Evolutionary conservation across 2,113 vertebrate genomes (phyloP).

Genomic region (Phainopepla nitens): DNA sequence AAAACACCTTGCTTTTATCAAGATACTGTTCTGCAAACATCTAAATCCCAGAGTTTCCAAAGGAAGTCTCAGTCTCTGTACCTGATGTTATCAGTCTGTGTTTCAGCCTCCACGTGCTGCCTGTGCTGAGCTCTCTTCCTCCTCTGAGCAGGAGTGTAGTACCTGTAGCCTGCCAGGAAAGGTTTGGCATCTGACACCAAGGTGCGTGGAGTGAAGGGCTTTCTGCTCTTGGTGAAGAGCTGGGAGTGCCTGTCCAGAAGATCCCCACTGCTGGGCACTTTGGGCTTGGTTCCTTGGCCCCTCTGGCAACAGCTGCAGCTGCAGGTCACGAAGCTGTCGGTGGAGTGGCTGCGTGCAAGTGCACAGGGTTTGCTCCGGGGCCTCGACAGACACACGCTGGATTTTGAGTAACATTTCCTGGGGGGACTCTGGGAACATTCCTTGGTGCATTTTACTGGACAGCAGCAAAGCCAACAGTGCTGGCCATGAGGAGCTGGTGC

Average conservation of each 20-base stretch:
- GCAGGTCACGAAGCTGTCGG: not conserved
- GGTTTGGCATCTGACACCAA: constrained; percentile 85
- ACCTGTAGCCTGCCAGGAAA: constrained; percentile 83
- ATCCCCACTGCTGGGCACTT: constrained; percentile 72
- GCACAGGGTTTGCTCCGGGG: not conserved
- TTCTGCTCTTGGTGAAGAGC: constrained; percentile 76
- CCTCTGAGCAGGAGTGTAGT: constrained; percentile 81
- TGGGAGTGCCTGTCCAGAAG: constrained; percentile 85
- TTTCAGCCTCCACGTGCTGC: constrained; percentile 65
- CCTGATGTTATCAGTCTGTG: constrained; percentile 78
- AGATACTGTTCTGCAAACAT: not conserved
- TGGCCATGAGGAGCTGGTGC: not conserved
- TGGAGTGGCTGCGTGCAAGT: not conserved
- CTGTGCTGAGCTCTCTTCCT: constrained; percentile 40
- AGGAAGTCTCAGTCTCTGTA: constrained; percentile 38
- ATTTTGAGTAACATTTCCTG: not conserved
- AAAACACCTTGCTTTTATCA: not conserved
- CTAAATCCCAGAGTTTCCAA: not conserved
- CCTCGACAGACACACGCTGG: not conserved
- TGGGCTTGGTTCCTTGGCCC: no score
- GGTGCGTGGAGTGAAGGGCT: constrained; percentile 89
- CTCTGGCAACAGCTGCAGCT: no score
- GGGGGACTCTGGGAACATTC: not conserved
- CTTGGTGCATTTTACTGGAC: not conserved
- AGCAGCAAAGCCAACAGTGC: not conserved